Conservation (phyloP, 2,888 invertebrate genomes). For the Aphodius sticticus region DNA sequence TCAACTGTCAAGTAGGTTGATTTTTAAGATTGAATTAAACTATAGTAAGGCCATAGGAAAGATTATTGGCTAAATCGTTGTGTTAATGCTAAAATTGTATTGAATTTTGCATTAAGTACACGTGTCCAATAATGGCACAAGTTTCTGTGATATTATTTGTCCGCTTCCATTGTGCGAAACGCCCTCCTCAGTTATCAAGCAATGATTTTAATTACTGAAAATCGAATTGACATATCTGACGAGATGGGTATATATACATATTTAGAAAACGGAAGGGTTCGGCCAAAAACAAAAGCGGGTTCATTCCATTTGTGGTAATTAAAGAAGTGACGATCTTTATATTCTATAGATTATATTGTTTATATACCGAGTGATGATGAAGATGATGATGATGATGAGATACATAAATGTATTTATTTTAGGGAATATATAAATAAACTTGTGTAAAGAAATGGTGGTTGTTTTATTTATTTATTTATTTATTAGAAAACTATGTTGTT, state of each 20-base stretch:
- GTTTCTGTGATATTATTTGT: slow-evolving; percentile 4
- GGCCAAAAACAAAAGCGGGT: slow-evolving; percentile 14
- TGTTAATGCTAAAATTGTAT: neutral
- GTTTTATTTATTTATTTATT: slow-evolving; percentile 5
- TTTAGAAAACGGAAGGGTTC: neutral
- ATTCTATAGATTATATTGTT: slow-evolving; percentile 18
- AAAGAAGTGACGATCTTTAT: slow-evolving; percentile 5
- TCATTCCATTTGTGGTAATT: slow-evolving; percentile 17
- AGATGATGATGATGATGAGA: neutral
- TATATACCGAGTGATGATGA: slow-evolving; percentile 10
- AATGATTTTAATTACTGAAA: neutral
- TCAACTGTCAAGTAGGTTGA: too few species aligned
- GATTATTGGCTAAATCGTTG: neutral
- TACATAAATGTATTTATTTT: slow-evolving; percentile 23
- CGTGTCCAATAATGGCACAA: slow-evolving; percentile 10
- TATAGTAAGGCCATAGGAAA: neutral
- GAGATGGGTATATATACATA: neutral
- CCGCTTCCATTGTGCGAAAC: neutral
- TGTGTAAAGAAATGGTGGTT: neutral
- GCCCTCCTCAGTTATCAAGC: neutral
- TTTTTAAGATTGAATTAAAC: too few species aligned
- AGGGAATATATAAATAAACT: slow-evolving; percentile 18
- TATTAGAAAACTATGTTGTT: neutral
- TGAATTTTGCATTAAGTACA: neutral
- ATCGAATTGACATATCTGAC: slow-evolving; percentile 1